Conservation (phyloP, 2,888 invertebrate genomes). For the Sinohyriopsis cumingii region DNA sequence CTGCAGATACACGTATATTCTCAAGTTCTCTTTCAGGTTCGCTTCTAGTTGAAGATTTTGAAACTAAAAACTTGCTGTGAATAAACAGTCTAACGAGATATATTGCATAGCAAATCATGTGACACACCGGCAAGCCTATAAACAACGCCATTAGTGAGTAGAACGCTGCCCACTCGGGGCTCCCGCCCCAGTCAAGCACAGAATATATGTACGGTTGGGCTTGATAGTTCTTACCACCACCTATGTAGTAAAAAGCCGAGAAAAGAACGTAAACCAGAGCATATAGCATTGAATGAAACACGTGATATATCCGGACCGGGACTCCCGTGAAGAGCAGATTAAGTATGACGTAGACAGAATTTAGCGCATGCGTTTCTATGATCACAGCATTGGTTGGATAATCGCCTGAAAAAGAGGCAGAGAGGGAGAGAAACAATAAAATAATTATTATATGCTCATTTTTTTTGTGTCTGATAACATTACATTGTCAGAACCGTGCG, state of each 20-base stretch:
- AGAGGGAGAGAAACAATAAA: not conserved
- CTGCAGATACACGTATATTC: no score
- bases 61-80: no score
- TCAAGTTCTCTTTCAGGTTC: no score
- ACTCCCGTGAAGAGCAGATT: constrained; percentile 47
- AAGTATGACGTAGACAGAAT: constrained; percentile 48
- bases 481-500: no score
- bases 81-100: no score
- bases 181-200: constrained; percentile 33
- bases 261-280: constrained; percentile 34
- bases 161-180: constrained; percentile 1
- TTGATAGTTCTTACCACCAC: constrained; percentile 36
- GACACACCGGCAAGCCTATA: no score
- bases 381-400: constrained; percentile 30
- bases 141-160: no score
- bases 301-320: constrained; percentile 48
- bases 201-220: constrained; percentile 35
- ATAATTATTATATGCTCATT: not conserved
- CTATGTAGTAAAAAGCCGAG: constrained; percentile 31
- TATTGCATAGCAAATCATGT: no score
- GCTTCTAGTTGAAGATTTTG: no score
- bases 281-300: constrained; percentile 46
- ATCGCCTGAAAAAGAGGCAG: constrained; percentile 6
- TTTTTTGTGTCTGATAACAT: no score
- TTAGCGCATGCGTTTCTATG: constrained; percentile 45